These are phyloP conservation scores for Lipophrys pholis DNA, from an alignment of 2,113 vertebrate genomes.

Conservation along the genomic window DNA sequence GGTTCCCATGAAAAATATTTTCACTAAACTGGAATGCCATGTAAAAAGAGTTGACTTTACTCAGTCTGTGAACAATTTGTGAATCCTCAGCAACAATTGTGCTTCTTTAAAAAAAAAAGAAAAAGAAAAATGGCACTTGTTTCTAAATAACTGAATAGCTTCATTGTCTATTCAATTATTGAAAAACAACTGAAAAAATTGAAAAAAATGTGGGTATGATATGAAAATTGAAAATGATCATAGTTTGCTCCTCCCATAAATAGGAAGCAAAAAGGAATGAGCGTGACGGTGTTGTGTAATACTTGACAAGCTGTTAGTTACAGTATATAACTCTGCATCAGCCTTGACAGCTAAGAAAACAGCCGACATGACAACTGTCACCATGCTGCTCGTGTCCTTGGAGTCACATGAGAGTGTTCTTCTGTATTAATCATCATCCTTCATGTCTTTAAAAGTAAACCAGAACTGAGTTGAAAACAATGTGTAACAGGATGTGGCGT, in stretches of 20 bases:
- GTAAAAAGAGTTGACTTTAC: too few relatives aligned
- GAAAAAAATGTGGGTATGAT: too few relatives aligned
- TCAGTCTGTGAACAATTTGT: too few relatives aligned
- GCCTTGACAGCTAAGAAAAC: constrained; percentile 38
- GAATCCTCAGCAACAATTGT: too few relatives aligned
- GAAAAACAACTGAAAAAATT: too few relatives aligned
- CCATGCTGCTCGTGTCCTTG: constrained; percentile 38
- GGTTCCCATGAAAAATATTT: too few relatives aligned
- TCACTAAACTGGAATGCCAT: too few relatives aligned
- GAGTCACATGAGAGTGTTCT: constrained; percentile 19
- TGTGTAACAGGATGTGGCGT: neutral
- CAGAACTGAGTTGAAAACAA: neutral
- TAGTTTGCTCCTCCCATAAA: neutral
- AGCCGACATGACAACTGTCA: constrained; percentile 42
- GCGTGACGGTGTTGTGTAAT: constrained; percentile 4
- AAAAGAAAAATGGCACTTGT: too few relatives aligned
- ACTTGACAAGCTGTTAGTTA: constrained; percentile 6
- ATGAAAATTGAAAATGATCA: too few relatives aligned
- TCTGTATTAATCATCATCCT: constrained; percentile 30
- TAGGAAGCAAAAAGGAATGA: neutral
- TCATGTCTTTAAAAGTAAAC: constrained; percentile 12
- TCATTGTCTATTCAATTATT: too few relatives aligned
- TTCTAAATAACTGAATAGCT: too few relatives aligned
- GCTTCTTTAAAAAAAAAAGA: too few relatives aligned
- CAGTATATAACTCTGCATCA: constrained; percentile 33